A percentile compares a stretch with the other conserved stretches of the same genome.
These are phyloP conservation scores for Prietella phreatophila DNA, from an alignment of 2,113 vertebrate genomes.

Conservation along the genomic window DNA sequence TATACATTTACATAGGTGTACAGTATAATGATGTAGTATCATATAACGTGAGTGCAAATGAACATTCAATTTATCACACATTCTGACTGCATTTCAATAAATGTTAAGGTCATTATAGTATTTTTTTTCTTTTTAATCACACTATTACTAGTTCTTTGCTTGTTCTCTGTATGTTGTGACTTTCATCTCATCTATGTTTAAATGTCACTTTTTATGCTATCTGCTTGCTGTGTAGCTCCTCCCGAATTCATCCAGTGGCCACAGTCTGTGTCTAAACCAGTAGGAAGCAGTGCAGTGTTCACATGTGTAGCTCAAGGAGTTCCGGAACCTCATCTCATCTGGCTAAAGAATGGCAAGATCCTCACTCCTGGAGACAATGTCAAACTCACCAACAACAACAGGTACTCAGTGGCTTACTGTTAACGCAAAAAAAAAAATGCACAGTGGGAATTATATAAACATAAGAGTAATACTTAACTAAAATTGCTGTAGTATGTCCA, in stretches of 20 bases:
- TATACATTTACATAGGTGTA: not conserved
- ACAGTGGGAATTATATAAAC: not conserved
- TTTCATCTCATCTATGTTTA: not conserved
- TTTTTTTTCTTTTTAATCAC: not conserved
- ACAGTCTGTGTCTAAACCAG: conserved; percentile 72
- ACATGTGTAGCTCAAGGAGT: conserved; percentile 72
- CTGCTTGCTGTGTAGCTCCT: conserved; percentile 63
- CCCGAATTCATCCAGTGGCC: conserved; percentile 80
- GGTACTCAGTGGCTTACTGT: conserved; percentile 52
- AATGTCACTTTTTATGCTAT: not conserved
- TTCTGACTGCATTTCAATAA: not conserved
- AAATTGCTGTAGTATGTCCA: not conserved
- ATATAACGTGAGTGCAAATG: not conserved
- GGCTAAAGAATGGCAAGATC: conserved; percentile 77
- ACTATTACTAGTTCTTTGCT: not conserved
- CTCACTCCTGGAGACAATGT: conserved; percentile 67
- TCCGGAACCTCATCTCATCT: conserved; percentile 73
- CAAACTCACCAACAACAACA: conserved; percentile 76
- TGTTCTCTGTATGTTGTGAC: not conserved
- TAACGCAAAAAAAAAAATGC: not conserved
- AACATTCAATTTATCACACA: not conserved
- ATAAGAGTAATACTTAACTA: not conserved
- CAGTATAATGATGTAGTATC: not conserved
- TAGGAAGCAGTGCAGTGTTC: conserved; percentile 73
- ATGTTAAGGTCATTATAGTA: too few species aligned